Conservation (phyloP, 2,797 vertebrate genomes). For the Sparidentex hasta region DNA sequence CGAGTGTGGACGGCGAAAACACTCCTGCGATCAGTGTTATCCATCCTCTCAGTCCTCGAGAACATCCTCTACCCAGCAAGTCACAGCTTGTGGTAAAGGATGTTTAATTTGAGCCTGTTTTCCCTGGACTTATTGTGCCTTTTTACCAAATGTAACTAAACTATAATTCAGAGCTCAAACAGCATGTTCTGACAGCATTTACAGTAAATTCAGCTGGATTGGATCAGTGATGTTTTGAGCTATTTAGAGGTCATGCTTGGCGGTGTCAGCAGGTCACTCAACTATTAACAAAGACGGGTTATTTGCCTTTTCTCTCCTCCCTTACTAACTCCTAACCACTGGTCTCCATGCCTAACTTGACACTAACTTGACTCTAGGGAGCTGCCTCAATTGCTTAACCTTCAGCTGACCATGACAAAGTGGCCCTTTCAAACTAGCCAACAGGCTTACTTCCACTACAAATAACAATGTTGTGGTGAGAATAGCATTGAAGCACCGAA, state of each 20-base stretch:
- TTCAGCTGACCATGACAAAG: conserved; percentile 77
- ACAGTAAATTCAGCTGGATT: conserved; percentile 18
- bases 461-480: conserved; percentile 39
- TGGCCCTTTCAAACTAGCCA: conserved; percentile 59
- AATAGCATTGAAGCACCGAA: conserved; percentile 14
- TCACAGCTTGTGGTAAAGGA: conserved; percentile 68
- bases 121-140: conserved; percentile 39
- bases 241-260: conserved; percentile 36
- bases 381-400: conserved; percentile 75
- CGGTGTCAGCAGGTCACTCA: conserved; percentile 62
- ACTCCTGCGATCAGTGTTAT: conserved; percentile 70
- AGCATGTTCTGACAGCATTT: conserved; percentile 39
- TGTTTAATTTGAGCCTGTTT: conserved; percentile 65
- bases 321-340: conserved; percentile 51
- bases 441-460: conserved; percentile 67
- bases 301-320: conserved; percentile 6
- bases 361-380: conserved; percentile 71
- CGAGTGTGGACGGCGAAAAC: conserved; percentile 61
- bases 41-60: conserved; percentile 57
- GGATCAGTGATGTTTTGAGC: background rate
- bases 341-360: conserved; percentile 65
- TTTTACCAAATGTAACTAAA: conserved; percentile 43
- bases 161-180: conserved; percentile 51
- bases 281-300: conserved; percentile 54
- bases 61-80: conserved; percentile 63